Conservation (phyloP, 2,113 vertebrate species). For the Grus americana region DNA sequence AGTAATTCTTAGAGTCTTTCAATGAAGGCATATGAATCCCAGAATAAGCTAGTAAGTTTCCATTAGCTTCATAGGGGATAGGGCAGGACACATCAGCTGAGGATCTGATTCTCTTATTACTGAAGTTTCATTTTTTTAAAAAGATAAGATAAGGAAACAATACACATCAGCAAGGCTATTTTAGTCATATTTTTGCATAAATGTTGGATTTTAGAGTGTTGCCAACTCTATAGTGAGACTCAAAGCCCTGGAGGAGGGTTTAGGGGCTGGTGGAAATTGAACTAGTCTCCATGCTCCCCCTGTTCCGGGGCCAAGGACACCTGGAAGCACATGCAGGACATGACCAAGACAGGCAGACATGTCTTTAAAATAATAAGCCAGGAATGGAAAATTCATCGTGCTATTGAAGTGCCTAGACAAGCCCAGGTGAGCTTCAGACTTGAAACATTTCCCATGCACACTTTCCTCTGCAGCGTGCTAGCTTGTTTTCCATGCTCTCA, state of each 20-base stretch:
- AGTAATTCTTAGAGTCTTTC: background rate
- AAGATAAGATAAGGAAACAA: background rate
- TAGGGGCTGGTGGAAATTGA: background rate
- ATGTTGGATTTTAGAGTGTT: background rate
- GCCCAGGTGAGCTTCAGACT: background rate
- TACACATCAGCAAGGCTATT: background rate
- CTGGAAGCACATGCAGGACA: background rate
- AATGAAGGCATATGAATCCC: fast-evolving
- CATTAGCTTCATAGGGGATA: background rate
- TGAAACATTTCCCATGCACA: background rate
- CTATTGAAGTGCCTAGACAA: background rate
- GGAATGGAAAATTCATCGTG: background rate
- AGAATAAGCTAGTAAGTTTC: background rate
- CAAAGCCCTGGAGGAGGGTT: background rate
- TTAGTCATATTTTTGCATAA: background rate
- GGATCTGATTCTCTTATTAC: background rate
- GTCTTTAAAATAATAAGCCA: background rate
- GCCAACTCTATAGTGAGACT: background rate
- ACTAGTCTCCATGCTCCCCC: fast-evolving
- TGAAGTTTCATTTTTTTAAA: background rate
- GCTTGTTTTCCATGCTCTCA: background rate
- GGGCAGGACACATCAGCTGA: background rate
- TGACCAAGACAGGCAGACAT: background rate
- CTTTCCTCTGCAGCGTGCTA: background rate
- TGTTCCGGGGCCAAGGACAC: background rate